Percentiles rank a stretch among this genome's conserved stretches.
phyloP scores from a whole-genome alignment of 2,797 vertebrate species.

The Fundulus diaphanus region DNA sequence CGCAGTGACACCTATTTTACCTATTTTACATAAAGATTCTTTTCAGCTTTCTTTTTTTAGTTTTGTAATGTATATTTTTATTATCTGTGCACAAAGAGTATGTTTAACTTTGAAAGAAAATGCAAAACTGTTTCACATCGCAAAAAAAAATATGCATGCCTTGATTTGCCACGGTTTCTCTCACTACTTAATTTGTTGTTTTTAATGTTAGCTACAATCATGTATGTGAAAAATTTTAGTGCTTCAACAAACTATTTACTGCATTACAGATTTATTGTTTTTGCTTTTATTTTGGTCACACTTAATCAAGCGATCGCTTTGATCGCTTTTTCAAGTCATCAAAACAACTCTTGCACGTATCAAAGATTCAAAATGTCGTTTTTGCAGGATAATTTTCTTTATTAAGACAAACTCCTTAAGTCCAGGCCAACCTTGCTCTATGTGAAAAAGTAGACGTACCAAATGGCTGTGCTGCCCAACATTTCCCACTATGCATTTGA shows the following conservation, averaged over 20 bases:
- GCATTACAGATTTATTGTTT: background rate
- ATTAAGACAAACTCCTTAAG: background rate
- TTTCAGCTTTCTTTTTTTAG: slow-evolving; percentile 36
- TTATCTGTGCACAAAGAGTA: slow-evolving; percentile 58
- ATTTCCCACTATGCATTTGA: background rate
- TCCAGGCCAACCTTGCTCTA: background rate
- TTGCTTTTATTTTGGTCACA: background rate
- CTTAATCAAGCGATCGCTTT: too few relatives aligned
- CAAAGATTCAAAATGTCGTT: background rate
- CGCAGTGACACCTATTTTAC: slow-evolving; percentile 57
- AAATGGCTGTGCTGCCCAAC: background rate
- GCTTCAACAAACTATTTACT: background rate
- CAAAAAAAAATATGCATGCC: slow-evolving; percentile 68
- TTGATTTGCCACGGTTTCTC: slow-evolving; percentile 51
- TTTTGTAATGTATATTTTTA: slow-evolving; percentile 46
- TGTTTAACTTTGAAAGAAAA: slow-evolving; percentile 67
- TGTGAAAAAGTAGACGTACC: background rate
- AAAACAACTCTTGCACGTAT: background rate
- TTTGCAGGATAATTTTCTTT: background rate
- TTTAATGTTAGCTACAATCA: slow-evolving; percentile 64
- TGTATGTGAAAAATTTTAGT: slow-evolving; percentile 64
- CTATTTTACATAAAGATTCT: slow-evolving; percentile 41
- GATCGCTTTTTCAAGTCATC: background rate
- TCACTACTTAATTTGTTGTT: slow-evolving; percentile 46
- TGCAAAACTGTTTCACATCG: slow-evolving; percentile 49